phyloP scores from a whole-genome alignment of 2,797 vertebrate species.

The Cryptoprocta ferox region DNA sequence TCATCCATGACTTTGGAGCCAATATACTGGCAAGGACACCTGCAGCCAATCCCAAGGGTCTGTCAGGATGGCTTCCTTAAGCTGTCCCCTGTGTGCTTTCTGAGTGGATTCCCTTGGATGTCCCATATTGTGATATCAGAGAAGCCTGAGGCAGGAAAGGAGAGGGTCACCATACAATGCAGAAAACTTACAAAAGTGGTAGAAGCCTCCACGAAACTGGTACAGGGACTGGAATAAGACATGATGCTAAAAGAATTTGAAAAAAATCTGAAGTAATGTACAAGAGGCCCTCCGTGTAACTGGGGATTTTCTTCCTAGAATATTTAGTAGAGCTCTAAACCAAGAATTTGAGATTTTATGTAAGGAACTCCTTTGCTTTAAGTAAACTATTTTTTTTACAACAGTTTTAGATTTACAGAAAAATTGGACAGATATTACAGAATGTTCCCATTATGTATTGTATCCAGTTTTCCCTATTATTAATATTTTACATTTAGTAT shows the following conservation, averaged over 20 bases:
- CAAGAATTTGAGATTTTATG: neutral
- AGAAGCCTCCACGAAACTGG: neutral
- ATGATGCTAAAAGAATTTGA: neutral
- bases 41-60: neutral
- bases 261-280: neutral
- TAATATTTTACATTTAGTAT: neutral
- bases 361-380: neutral
- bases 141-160: neutral
- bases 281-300: neutral
- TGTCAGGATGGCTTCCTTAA: neutral
- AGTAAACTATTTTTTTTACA: neutral
- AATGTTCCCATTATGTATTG: neutral
- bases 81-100: neutral
- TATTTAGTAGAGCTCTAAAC: neutral
- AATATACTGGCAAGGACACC: neutral
- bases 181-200: neutral
- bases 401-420: neutral
- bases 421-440: neutral
- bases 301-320: neutral
- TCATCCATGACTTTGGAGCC: neutral
- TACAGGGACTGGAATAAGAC: neutral
- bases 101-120: neutral
- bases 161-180: neutral
- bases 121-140: neutral
- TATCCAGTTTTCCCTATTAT: neutral